Conservation (phyloP, 92 coral and sea anemone species). For the Zoanthus gigantus region DNA sequence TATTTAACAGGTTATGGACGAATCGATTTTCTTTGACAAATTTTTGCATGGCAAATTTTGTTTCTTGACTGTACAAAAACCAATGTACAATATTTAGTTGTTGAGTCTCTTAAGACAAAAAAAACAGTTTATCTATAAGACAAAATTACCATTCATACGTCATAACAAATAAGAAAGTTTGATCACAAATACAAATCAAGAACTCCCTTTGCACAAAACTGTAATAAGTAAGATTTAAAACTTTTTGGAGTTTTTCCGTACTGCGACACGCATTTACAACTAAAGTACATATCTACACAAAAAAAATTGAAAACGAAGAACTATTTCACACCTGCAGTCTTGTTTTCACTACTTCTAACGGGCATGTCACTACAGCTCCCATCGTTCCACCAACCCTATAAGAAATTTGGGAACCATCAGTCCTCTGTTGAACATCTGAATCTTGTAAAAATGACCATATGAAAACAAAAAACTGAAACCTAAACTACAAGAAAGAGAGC, state of each 20-base stretch:
- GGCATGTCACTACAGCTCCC: constrained; percentile 93
- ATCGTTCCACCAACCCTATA: constrained; percentile 93
- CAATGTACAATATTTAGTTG: too few species aligned
- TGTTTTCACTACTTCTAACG: constrained; percentile 96
- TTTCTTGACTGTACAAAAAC: too few species aligned
- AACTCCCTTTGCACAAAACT: background rate
- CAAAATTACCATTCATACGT: too few species aligned
- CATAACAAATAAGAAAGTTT: background rate
- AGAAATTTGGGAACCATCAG: background rate
- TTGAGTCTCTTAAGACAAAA: too few species aligned
- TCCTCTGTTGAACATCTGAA: background rate
- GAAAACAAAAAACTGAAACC: background rate
- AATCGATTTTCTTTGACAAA: too few species aligned
- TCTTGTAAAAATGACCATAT: background rate
- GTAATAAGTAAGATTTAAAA: too few species aligned
- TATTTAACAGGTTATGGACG: too few species aligned
- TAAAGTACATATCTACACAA: background rate
- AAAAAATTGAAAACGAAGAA: background rate
- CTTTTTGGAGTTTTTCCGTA: too few species aligned
- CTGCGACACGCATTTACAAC: too few species aligned
- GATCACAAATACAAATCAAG: constrained; percentile 5
- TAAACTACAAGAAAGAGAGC: background rate
- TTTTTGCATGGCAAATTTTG: too few species aligned
- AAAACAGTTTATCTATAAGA: too few species aligned
- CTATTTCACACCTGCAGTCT: constrained; percentile 77